Evolutionary conservation across 2,888 invertebrate genomes (phyloP).

Genomic region (Meloe dianella): DNA sequence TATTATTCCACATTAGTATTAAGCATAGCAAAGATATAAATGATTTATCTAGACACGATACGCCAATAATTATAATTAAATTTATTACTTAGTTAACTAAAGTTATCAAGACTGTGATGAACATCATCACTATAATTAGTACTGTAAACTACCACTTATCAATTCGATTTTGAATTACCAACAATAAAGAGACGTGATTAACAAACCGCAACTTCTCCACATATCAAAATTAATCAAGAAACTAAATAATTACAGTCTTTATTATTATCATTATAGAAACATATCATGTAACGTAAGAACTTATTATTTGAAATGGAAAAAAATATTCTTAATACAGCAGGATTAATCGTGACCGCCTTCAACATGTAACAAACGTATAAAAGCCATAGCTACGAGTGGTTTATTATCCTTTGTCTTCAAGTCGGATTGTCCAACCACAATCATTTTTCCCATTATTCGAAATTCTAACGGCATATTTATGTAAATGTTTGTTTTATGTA

Average conservation of each 20-base stretch:
- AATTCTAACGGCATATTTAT: not conserved
- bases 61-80: no score
- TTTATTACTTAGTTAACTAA: no score
- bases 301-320: not conserved
- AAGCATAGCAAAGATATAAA: no score
- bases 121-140: not conserved
- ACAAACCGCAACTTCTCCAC: not conserved
- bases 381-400: not conserved
- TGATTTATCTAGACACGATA: no score
- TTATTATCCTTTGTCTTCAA: conserved; percentile 3
- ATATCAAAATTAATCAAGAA: not conserved
- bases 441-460: not conserved
- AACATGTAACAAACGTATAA: not conserved
- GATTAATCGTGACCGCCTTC: not conserved
- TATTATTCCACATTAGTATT: no score
- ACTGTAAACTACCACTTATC: no score
- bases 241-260: not conserved
- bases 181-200: no score
- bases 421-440: no score
- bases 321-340: not conserved
- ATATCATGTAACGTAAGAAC: not conserved
- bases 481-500: not conserved
- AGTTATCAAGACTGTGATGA: no score
- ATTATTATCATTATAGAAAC: not conserved
- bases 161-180: no score